Evolutionary conservation across 2,888 invertebrate genomes (phyloP).

Genomic region (Oligia strigilis): DNA sequence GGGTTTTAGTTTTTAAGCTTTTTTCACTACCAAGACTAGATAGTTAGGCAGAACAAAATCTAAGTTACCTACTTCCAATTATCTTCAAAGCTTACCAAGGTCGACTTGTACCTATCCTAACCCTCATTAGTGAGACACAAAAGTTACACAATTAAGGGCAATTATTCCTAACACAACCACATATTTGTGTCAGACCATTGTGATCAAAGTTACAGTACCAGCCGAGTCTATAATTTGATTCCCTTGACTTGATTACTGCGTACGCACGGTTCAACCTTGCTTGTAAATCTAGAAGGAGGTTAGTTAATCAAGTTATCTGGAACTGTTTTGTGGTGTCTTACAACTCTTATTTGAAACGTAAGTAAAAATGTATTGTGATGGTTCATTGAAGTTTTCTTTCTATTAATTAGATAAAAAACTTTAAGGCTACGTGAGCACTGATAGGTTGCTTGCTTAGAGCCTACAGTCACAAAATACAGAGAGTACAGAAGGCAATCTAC

Average conservation of each 20-base stretch:
- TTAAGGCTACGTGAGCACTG: not conserved
- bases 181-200: constrained; percentile 18
- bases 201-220: constrained; percentile 40
- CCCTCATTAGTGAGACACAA: constrained; percentile 30
- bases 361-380: not conserved
- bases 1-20: too few relatives aligned
- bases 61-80: constrained; percentile 1
- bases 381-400: not conserved
- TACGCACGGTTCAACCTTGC: constrained; percentile 27
- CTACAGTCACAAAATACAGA: too few relatives aligned
- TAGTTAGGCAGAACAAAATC: not conserved
- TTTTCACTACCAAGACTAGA: not conserved
- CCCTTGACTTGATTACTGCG: constrained; percentile 36
- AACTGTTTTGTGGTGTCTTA: not conserved
- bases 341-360: not conserved
- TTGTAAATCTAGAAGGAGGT: constrained; percentile 14
- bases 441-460: too few relatives aligned
- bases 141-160: constrained; percentile 11
- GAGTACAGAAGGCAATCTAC: too few relatives aligned
- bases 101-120: constrained; percentile 10
- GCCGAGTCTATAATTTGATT: constrained; percentile 44
- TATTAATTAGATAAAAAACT: not conserved
- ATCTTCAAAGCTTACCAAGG: constrained; percentile 27
- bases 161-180: constrained; percentile 34
- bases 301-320: constrained; percentile 27